These are phyloP conservation scores for Hylaeus volcanicus DNA, from an alignment of 1,140 invertebrate genomes.

Conservation along the genomic window DNA sequence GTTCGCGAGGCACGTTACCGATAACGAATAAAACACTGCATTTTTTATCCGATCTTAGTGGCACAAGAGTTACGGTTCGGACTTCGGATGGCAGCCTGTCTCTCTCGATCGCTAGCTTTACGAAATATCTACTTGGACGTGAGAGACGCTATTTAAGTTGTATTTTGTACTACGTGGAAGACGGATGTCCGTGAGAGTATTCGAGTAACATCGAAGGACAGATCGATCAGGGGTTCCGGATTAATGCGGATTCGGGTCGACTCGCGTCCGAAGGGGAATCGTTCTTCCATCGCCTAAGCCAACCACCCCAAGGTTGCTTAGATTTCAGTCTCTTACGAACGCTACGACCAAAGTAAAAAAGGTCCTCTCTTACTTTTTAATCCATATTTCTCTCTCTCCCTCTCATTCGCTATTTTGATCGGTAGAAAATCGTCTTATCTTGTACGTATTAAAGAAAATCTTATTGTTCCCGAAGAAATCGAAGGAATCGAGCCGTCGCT, in stretches of 20 bases:
- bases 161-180: slow-evolving; percentile 77
- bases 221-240: slow-evolving; percentile 25
- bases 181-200: slow-evolving; percentile 63
- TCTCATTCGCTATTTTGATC: slow-evolving; percentile 9
- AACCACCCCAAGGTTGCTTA: slow-evolving; percentile 2
- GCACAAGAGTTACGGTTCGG: background rate
- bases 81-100: background rate
- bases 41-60: no score
- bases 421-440: slow-evolving; percentile 38
- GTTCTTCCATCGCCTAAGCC: background rate
- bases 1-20: no score
- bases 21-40: no score
- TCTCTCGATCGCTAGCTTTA: slow-evolving; percentile 17
- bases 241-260: background rate
- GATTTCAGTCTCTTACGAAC: slow-evolving; percentile 44
- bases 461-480: slow-evolving; percentile 55
- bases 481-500: slow-evolving; percentile 41
- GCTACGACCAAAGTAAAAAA: slow-evolving; percentile 4
- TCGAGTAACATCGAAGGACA: slow-evolving; percentile 50
- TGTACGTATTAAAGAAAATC: slow-evolving; percentile 38
- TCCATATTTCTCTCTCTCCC: background rate
- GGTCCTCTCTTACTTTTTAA: background rate
- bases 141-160: slow-evolving; percentile 55
- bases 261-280: slow-evolving; percentile 2
- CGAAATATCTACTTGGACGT: slow-evolving; percentile 55